Evolutionary conservation across 1,140 invertebrate species (phyloP).

Genomic region (Micrasema minimum): DNA sequence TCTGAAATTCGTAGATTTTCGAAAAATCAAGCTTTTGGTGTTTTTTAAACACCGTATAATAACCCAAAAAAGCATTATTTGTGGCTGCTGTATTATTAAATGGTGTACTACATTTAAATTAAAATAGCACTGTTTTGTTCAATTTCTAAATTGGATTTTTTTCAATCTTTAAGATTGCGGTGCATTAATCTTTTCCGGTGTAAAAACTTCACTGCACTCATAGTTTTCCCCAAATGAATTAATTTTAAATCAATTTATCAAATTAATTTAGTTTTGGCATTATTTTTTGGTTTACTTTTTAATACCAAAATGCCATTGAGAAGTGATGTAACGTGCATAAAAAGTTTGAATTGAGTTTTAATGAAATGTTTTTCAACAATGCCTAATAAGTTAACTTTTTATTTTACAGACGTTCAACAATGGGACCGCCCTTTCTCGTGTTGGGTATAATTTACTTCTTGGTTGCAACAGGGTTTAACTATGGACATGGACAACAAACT

Average conservation of each 20-base stretch:
- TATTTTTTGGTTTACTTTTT: no score
- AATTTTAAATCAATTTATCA: no score
- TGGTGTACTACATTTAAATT: background rate
- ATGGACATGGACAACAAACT: background rate
- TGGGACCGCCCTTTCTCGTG: background rate
- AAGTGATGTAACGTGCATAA: no score
- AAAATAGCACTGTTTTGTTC: background rate
- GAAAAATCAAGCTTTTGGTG: background rate
- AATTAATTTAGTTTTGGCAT: no score
- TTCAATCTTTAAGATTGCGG: background rate
- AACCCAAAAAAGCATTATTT: no score
- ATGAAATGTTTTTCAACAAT: no score
- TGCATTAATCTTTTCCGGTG: background rate
- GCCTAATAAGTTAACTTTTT: background rate
- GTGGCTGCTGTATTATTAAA: background rate
- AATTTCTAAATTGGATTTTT: background rate
- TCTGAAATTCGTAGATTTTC: no score
- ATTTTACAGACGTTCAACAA: slow-evolving; percentile 2
- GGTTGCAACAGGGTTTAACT: background rate
- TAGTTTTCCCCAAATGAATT: no score
- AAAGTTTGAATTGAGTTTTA: no score
- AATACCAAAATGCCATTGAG: no score
- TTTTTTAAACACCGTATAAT: no score
- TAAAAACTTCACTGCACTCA: background rate
- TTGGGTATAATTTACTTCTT: slow-evolving; percentile 11